These are phyloP conservation scores for Ectobius pallidus DNA, from an alignment of 2,888 invertebrate species.

Conservation along the genomic window DNA sequence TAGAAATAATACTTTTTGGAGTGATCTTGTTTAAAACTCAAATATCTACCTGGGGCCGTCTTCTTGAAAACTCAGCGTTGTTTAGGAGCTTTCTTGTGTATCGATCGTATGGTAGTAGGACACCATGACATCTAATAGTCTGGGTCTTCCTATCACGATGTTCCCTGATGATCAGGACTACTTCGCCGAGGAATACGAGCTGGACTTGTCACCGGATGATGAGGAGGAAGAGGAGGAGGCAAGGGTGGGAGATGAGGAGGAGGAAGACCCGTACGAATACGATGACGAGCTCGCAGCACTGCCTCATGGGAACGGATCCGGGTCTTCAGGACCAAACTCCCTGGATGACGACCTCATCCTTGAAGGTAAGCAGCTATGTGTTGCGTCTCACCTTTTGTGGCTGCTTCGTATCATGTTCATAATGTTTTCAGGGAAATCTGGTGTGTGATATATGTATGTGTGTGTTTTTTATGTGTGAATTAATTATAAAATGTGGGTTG, in stretches of 20 bases:
- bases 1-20: no score
- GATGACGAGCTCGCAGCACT: conserved; percentile 54
- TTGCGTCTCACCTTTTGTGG: neutral
- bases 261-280: conserved; percentile 57
- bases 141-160: neutral
- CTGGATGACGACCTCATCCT: conserved; percentile 49
- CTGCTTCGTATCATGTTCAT: neutral
- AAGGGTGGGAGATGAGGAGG: conserved; percentile 31
- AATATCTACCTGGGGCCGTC: no score
- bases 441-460: no score
- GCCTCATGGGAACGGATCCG: conserved; percentile 29
- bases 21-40: no score
- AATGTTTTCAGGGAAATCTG: no score
- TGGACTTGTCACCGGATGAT: conserved; percentile 33
- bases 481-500: no score
- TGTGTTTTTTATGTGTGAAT: no score
- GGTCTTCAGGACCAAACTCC: conserved; percentile 34
- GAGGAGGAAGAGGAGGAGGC: conserved; percentile 32
- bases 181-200: conserved; percentile 23
- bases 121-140: neutral
- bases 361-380: conserved; percentile 47
- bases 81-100: no score
- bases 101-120: no score
- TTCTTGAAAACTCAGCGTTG: no score
- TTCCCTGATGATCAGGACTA: neutral